Evolutionary conservation across 2,888 invertebrate genomes (phyloP).

Genomic region (Dorcus parallelipipedus): DNA sequence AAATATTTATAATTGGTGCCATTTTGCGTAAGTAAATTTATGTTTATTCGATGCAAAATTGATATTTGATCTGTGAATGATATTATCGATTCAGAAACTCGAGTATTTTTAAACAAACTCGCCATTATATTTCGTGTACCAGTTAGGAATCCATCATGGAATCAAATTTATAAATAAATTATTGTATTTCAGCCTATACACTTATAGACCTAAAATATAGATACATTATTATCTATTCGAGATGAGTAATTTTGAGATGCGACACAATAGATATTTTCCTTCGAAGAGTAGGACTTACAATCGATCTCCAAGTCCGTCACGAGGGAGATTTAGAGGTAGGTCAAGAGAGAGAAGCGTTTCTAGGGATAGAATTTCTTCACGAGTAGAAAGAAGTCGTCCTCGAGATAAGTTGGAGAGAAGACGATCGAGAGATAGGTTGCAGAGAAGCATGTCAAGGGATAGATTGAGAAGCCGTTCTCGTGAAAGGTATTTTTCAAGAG

Average conservation of each 20-base stretch:
- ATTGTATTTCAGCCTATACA: neutral
- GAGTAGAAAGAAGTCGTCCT: neutral
- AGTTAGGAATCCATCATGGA: no score
- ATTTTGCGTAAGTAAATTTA: no score
- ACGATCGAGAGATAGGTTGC: neutral
- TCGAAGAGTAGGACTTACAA: neutral
- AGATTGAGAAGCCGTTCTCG: neutral
- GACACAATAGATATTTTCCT: neutral
- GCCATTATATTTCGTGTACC: no score
- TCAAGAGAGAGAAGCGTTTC: slow-evolving; percentile 6
- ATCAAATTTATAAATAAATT: neutral
- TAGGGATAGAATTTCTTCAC: slow-evolving; percentile 1
- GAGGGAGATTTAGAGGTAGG: slow-evolving; percentile 4
- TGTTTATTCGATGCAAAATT: no score
- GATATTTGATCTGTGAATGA: no score
- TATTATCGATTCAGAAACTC: no score
- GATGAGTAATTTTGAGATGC: neutral
- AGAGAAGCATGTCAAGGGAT: neutral
- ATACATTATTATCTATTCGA: neutral
- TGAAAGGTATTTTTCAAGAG: neutral
- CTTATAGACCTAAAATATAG: neutral
- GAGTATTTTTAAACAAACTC: no score
- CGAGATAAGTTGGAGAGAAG: neutral
- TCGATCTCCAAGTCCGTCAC: neutral
- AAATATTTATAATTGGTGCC: no score